phyloP scores from a whole-genome alignment of 2,113 vertebrate genomes.

The Tinamus guttatus region DNA sequence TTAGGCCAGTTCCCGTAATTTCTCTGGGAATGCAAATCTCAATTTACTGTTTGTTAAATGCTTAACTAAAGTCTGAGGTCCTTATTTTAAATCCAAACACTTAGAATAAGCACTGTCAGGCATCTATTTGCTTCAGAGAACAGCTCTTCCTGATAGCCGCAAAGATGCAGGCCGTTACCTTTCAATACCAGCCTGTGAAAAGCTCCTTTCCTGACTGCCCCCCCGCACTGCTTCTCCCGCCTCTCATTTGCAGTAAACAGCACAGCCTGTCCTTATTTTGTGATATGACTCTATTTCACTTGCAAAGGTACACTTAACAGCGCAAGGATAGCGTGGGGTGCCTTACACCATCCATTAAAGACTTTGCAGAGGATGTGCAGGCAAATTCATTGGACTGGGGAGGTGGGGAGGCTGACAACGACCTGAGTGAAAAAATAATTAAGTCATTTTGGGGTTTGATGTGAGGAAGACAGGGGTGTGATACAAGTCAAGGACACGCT shows the following conservation, averaged over 20 bases:
- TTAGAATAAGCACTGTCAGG: conserved; percentile 62
- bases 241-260: conserved; percentile 64
- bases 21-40: conserved; percentile 52
- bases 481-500: conserved; percentile 67
- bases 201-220: background rate
- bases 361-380: background rate
- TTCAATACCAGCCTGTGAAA: conserved; percentile 69
- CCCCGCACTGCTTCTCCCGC: background rate
- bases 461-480: conserved; percentile 49
- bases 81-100: conserved; percentile 44
- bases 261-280: conserved; percentile 18
- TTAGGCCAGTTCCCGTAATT: conserved; percentile 46
- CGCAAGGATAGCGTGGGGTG: conserved; percentile 1
- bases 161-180: conserved; percentile 60
- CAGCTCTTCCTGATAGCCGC: conserved; percentile 58
- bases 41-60: conserved; percentile 50
- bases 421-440: conserved; percentile 16
- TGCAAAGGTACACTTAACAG: conserved; percentile 53
- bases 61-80: conserved; percentile 65
- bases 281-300: conserved; percentile 38
- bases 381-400: background rate
- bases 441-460: conserved; percentile 67
- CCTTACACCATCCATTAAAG: conserved; percentile 54
- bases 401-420: background rate
- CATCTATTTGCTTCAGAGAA: conserved; percentile 72